These are phyloP conservation scores for Myotis vivesi DNA, from an alignment of 2,797 vertebrate genomes.

Conservation along the genomic window DNA sequence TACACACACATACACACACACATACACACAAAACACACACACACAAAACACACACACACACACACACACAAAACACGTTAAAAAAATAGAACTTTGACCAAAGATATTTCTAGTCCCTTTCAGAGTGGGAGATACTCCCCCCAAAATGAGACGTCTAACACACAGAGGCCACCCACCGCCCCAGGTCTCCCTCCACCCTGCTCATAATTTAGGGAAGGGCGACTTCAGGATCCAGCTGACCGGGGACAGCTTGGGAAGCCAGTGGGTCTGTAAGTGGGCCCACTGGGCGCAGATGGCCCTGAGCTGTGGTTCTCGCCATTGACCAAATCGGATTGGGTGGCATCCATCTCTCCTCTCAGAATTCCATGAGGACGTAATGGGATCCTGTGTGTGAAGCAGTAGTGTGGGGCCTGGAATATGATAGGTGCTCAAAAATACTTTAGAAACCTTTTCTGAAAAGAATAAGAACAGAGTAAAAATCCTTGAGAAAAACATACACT, in stretches of 20 bases:
- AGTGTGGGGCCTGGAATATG: neutral
- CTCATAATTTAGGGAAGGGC: neutral
- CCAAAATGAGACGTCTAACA: neutral
- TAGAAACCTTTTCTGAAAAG: neutral
- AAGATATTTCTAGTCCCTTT: neutral
- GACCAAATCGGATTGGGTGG: neutral
- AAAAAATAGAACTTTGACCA: slow-evolving; percentile 69
- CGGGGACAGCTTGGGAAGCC: neutral
- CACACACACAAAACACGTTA: too few species aligned
- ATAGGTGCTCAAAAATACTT: neutral
- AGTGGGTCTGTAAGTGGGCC: neutral
- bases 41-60: too few species aligned
- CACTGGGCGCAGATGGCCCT: neutral
- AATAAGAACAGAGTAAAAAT: neutral
- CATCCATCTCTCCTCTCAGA: neutral
- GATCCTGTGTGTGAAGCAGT: neutral
- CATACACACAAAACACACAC: too few species aligned
- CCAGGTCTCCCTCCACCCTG: neutral
- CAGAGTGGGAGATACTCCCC: neutral
- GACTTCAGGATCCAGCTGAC: neutral
- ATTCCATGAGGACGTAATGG: neutral
- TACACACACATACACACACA: too few species aligned
- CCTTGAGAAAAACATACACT: neutral
- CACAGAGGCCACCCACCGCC: neutral
- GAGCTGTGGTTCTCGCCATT: neutral